Percentiles rank a stretch among this genome's conserved stretches.
These are phyloP conservation scores for Tupaia tana DNA, from an alignment of 2,113 vertebrate species.

Conservation along the genomic window DNA sequence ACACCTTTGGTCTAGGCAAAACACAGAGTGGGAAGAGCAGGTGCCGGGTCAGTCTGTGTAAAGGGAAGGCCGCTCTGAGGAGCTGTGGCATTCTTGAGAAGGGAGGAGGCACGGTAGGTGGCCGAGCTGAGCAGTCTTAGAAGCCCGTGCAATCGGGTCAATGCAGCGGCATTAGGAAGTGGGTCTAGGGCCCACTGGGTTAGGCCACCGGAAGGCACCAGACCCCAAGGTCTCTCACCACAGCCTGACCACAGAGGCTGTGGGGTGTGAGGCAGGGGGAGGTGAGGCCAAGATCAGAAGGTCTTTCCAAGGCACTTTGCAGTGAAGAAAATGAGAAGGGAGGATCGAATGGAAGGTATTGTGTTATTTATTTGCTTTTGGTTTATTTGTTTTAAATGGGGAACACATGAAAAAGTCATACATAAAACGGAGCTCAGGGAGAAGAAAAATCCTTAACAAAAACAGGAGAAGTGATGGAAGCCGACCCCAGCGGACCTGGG, in stretches of 20 bases:
- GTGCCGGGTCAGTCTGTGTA: background rate
- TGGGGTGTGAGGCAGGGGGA: background rate
- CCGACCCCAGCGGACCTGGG: background rate
- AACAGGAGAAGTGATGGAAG: background rate
- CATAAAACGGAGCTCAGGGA: background rate
- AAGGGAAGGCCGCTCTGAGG: background rate
- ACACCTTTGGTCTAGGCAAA: too few species aligned
- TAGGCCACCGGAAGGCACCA: background rate
- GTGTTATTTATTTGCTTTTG: background rate
- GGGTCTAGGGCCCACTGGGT: background rate
- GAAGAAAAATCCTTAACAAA: background rate
- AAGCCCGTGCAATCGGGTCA: background rate
- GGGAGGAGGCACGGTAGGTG: background rate
- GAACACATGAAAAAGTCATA: background rate
- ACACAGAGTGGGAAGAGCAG: background rate
- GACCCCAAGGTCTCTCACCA: background rate
- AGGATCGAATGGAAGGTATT: background rate
- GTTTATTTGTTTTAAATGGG: background rate
- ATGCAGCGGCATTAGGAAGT: background rate
- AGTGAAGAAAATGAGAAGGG: background rate
- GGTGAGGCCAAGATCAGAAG: background rate
- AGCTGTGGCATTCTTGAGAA: background rate
- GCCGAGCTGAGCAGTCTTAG: background rate
- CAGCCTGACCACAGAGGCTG: too few species aligned
- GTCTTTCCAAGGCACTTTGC: background rate